Conservation (phyloP, 2,888 invertebrate genomes). For the Aphodius granarius region DNA sequence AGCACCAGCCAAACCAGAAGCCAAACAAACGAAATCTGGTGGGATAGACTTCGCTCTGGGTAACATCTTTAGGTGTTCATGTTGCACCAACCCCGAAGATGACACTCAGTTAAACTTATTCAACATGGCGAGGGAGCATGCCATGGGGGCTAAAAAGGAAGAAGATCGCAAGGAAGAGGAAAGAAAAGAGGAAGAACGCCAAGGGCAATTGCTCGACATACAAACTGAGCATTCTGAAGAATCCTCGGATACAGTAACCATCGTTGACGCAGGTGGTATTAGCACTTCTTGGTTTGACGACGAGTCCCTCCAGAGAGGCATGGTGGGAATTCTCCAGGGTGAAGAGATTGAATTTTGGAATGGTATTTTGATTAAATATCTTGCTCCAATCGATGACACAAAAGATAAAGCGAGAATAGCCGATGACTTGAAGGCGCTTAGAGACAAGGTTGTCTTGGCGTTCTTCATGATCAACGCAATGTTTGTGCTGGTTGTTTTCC, state of each 20-base stretch:
- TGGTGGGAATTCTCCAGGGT: slow-evolving; percentile 65
- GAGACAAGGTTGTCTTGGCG: slow-evolving; percentile 69
- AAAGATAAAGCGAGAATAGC: slow-evolving; percentile 48
- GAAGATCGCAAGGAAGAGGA: not conserved
- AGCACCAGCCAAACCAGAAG: slow-evolving; percentile 53
- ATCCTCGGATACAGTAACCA: slow-evolving; percentile 16
- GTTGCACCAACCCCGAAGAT: slow-evolving; percentile 56
- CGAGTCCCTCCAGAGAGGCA: slow-evolving; percentile 64
- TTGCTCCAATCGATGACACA: slow-evolving; percentile 72
- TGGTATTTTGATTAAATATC: slow-evolving; percentile 73
- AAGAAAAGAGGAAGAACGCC: slow-evolving; percentile 14
- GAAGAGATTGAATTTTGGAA: slow-evolving; percentile 78
- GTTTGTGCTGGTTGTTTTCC: slow-evolving; percentile 73
- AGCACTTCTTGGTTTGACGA: slow-evolving; percentile 67
- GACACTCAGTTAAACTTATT: slow-evolving; percentile 45
- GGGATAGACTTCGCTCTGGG: slow-evolving; percentile 58
- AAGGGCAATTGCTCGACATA: not conserved
- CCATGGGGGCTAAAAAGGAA: slow-evolving; percentile 7
- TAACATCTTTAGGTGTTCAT: slow-evolving; percentile 59
- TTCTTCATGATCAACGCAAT: slow-evolving; percentile 78
- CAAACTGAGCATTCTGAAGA: not conserved
- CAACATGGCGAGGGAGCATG: slow-evolving; percentile 26
- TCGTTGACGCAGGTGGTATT: slow-evolving; percentile 32
- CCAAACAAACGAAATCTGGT: slow-evolving; percentile 49
- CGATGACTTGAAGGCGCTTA: slow-evolving; percentile 60